These are phyloP conservation scores for Drosophila orena DNA, from an alignment of 1,140 invertebrate genomes.

Conservation along the genomic window DNA sequence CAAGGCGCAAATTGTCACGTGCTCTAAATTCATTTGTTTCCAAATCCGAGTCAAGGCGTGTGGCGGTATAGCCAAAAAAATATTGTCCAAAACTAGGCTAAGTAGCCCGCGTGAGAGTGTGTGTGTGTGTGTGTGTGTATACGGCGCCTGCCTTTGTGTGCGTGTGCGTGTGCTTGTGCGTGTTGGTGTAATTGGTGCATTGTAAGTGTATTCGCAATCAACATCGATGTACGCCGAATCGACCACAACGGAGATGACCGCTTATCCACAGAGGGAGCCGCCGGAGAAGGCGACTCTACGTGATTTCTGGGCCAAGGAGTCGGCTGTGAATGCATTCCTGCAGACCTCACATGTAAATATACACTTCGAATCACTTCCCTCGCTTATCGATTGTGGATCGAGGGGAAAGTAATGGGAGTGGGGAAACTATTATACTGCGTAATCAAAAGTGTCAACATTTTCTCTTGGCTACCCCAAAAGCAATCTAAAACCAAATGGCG, in stretches of 20 bases:
- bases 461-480: conserved; percentile 35
- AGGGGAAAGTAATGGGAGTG: background rate
- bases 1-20: conserved; percentile 67
- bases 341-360: conserved; percentile 72
- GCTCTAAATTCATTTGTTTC: conserved; percentile 78
- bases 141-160: conserved; percentile 5
- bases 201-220: conserved; percentile 43
- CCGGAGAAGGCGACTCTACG: conserved; percentile 69
- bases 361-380: conserved; percentile 9
- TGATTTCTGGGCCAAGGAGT: conserved; percentile 81
- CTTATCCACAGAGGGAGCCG: conserved; percentile 59
- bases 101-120: conserved; percentile 31
- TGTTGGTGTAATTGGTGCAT: conserved; percentile 26
- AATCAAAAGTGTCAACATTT: conserved; percentile 51
- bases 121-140: too few relatives aligned
- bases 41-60: conserved; percentile 57
- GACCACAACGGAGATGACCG: conserved; percentile 77
- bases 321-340: conserved; percentile 78
- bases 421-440: conserved; percentile 36
- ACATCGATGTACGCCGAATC: conserved; percentile 75
- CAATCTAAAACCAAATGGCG: conserved; percentile 45
- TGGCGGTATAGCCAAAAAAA: conserved; percentile 58
- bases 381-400: conserved; percentile 18
- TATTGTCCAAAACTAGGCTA: conserved; percentile 57
- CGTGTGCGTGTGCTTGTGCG: conserved; percentile 31